A percentile compares a stretch with the other conserved stretches of the same genome.
Evolutionary conservation across 2,113 vertebrate genomes (phyloP).

Genomic region (Pollachius pollachius): DNA sequence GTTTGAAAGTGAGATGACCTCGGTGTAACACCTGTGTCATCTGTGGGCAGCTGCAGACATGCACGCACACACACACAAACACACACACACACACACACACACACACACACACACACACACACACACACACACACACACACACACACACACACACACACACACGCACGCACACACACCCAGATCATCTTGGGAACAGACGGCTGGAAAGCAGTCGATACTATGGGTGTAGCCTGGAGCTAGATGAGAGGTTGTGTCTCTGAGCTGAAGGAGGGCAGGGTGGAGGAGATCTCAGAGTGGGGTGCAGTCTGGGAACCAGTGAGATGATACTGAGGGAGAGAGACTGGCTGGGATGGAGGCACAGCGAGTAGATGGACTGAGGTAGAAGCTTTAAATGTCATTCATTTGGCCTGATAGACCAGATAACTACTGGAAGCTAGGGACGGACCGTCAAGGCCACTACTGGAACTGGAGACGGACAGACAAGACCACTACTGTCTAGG

Average conservation of each 20-base stretch:
- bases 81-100: constrained; percentile 6
- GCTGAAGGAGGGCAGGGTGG: background rate
- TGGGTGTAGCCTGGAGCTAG: background rate
- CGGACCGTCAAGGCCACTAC: too few relatives aligned
- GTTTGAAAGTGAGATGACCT: constrained; percentile 58
- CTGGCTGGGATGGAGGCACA: too few relatives aligned
- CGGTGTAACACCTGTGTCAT: constrained; percentile 61
- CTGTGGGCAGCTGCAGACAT: constrained; percentile 28
- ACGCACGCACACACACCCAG: background rate
- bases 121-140: background rate
- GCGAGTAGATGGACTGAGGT: too few relatives aligned
- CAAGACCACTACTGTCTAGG: too few relatives aligned
- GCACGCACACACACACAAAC: constrained; percentile 16
- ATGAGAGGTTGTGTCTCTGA: background rate
- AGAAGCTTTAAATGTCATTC: too few relatives aligned
- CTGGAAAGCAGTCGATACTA: too few relatives aligned
- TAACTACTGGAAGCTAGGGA: too few relatives aligned
- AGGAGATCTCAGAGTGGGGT: too few relatives aligned
- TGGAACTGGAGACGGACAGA: too few relatives aligned
- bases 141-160: background rate
- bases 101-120: background rate
- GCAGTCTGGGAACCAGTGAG: background rate
- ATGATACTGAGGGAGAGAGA: too few relatives aligned
- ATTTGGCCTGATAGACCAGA: too few relatives aligned
- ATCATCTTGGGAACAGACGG: background rate